phyloP scores from a whole-genome alignment of 2,797 vertebrate species.

The Phalanger gymnotis region DNA sequence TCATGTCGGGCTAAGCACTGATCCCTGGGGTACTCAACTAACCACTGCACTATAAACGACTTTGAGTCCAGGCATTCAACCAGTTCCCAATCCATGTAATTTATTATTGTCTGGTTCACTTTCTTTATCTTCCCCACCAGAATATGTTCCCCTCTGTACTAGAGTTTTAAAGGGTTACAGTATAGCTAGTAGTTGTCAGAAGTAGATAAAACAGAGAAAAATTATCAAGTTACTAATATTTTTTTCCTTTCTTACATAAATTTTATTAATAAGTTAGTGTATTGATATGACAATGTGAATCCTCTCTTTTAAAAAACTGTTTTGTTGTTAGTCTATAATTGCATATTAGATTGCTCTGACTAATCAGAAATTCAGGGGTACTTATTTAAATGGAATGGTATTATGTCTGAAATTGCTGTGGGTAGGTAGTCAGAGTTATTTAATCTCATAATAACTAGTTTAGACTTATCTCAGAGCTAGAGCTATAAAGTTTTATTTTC shows the following conservation, averaged over 20 bases:
- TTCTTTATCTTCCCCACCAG: not conserved
- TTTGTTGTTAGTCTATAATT: not conserved
- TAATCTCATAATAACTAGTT: not conserved
- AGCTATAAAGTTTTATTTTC: not conserved
- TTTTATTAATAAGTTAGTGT: not conserved
- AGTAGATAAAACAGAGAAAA: not conserved
- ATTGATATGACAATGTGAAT: not conserved
- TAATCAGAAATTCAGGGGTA: not conserved
- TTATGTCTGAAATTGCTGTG: not conserved
- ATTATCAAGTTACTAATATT: not conserved
- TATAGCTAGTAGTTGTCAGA: not conserved
- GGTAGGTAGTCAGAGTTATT: not conserved
- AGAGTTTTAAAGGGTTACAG: not conserved
- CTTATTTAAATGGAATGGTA: not conserved
- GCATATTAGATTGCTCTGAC: not conserved
- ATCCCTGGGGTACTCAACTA: not conserved
- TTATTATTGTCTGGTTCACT: not conserved
- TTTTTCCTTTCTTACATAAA: not conserved
- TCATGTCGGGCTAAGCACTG: not conserved
- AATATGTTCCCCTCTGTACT: not conserved
- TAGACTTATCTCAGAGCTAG: not conserved
- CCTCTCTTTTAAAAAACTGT: not conserved
- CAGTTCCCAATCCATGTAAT: not conserved
- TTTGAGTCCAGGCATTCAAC: not conserved
- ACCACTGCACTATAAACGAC: not conserved